phyloP scores from a whole-genome alignment of 2,113 vertebrate genomes.

The Sminthopsis crassicaudata region DNA sequence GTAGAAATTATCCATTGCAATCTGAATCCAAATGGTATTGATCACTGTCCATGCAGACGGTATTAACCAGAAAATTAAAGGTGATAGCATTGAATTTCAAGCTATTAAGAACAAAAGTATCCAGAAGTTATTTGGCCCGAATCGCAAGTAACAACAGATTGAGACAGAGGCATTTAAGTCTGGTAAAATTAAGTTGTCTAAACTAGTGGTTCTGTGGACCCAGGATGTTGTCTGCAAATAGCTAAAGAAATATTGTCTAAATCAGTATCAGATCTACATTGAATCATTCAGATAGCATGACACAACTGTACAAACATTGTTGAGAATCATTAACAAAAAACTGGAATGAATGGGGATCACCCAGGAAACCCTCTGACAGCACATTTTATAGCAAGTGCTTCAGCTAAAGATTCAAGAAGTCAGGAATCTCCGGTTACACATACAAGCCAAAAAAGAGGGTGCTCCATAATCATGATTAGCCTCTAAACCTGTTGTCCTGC shows the following conservation, averaged over 20 bases:
- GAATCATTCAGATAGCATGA: conserved; percentile 99
- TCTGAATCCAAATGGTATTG: conserved; percentile 95
- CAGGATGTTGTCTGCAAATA: conserved; percentile 99
- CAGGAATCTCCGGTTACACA: conserved; percentile 96
- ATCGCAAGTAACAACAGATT: conserved; percentile 86
- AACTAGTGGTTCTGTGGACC: conserved; percentile 97
- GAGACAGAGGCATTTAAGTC: conserved; percentile 93
- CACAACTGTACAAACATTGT: conserved; percentile 97
- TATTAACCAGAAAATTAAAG: conserved; percentile 91
- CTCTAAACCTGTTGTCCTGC: conserved; percentile 85
- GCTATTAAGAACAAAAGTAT: conserved; percentile 84
- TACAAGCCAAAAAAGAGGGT: conserved; percentile 89
- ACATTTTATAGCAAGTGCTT: conserved; percentile 97
- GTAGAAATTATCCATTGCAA: conserved; percentile 94
- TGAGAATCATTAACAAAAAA: conserved; percentile 98
- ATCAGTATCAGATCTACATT: conserved; percentile 99
- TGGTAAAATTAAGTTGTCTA: conserved; percentile 94
- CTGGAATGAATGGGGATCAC: conserved; percentile 97
- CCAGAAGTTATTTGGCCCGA: conserved; percentile 87
- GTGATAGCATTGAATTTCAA: conserved; percentile 82
- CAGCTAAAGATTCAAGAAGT: conserved; percentile 98
- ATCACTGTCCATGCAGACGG: conserved; percentile 92
- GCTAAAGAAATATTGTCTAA: conserved; percentile 99
- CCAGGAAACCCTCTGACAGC: conserved; percentile 95
- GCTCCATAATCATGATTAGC: conserved; percentile 84